Evolutionary conservation across 2,888 invertebrate species (phyloP).

Genomic region (Tachina grossa): DNA sequence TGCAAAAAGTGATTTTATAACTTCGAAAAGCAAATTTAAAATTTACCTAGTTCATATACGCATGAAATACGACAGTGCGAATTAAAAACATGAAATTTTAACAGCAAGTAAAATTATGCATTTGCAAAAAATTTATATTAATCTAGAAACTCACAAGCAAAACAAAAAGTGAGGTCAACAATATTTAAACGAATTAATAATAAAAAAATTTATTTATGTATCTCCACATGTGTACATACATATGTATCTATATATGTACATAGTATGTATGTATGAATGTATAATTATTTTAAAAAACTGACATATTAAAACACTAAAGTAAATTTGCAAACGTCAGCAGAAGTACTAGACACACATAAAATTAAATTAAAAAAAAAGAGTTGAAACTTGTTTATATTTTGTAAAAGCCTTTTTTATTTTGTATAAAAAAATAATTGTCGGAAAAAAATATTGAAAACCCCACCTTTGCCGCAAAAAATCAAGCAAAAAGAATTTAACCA

Average conservation of each 20-base stretch:
- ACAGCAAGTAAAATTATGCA: constrained; percentile 17
- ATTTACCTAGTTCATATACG: neutral
- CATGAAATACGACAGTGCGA: constrained; percentile 1
- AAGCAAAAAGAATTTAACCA: constrained; percentile 68
- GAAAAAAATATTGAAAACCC: constrained; percentile 58
- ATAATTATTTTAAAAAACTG: constrained; percentile 12
- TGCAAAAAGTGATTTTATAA: constrained; percentile 33
- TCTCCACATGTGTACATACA: neutral
- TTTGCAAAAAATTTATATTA: constrained; percentile 18
- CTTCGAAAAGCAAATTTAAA: constrained; percentile 28
- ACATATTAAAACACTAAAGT: constrained; percentile 29
- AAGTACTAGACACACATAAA: constrained; percentile 49
- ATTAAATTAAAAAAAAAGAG: constrained; percentile 16
- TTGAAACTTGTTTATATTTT: constrained; percentile 39
- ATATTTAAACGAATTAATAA: constrained; percentile 35
- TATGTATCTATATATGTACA: neutral
- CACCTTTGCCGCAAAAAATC: constrained; percentile 68
- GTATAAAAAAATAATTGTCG: constrained; percentile 19
- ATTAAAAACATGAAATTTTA: neutral
- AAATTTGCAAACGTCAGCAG: constrained; percentile 64
- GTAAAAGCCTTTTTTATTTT: constrained; percentile 46
- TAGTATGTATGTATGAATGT: neutral
- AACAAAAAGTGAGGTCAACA: constrained; percentile 47
- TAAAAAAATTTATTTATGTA: constrained; percentile 1
- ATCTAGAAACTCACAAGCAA: constrained; percentile 35